Evolutionary conservation across 2,888 invertebrate genomes (phyloP).

Genomic region (Anoplius nigerrimus): DNA sequence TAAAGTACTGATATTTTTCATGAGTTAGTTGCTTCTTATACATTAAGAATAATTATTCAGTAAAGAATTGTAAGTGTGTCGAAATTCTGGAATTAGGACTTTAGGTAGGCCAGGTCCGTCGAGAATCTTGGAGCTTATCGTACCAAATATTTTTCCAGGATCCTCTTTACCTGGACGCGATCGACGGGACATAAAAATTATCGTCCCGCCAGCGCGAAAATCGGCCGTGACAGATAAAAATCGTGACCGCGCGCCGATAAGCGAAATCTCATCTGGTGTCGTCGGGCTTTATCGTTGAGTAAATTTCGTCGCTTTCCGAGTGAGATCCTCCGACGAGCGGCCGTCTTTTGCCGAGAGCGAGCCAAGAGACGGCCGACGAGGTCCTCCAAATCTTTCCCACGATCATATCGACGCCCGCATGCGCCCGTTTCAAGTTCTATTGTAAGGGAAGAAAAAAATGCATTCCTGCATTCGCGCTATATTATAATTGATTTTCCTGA

Average conservation of each 20-base stretch:
- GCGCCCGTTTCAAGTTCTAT: neutral
- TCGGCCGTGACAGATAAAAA: constrained; percentile 53
- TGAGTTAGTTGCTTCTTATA: no score
- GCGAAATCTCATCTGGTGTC: constrained; percentile 50
- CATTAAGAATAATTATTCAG: no score
- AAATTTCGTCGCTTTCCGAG: constrained; percentile 43
- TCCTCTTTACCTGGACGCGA: constrained; percentile 36
- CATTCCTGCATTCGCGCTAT: no score
- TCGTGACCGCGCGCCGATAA: constrained; percentile 57
- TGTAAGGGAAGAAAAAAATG: no score
- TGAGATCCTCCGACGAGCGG: constrained; percentile 3
- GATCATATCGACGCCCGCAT: constrained; percentile 39
- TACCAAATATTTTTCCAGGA: constrained; percentile 52
- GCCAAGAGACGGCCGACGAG: constrained; percentile 10
- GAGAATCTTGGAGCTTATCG: constrained; percentile 37
- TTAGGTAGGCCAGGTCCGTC: no score
- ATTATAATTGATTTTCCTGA: no score
- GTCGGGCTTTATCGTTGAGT: constrained; percentile 58
- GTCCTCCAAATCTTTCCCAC: constrained; percentile 42
- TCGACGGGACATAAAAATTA: constrained; percentile 21
- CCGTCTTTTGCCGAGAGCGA: neutral
- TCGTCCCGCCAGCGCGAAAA: constrained; percentile 18
- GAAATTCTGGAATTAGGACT: no score
- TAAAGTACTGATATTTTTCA: no score
- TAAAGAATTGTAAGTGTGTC: no score